Percentiles rank a stretch among this genome's conserved stretches.
These are phyloP conservation scores for Gastrophysa polygoni DNA, from an alignment of 2,888 invertebrate species.

Conservation along the genomic window DNA sequence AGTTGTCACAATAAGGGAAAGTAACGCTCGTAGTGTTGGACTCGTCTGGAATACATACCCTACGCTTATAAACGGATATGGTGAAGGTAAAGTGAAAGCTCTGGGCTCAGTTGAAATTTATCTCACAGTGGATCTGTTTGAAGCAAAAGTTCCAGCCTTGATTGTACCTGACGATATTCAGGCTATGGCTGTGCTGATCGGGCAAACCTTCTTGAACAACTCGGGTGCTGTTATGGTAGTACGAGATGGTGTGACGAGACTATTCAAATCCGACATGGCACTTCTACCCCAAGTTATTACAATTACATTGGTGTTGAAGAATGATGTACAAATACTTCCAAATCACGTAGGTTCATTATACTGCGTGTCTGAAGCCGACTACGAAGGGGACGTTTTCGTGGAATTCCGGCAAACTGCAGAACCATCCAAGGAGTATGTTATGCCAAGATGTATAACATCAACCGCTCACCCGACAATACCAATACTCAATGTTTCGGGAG, in stretches of 20 bases:
- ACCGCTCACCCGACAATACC: slow-evolving; percentile 9
- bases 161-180: slow-evolving; percentile 32
- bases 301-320: not conserved
- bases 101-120: slow-evolving; percentile 14
- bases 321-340: slow-evolving; percentile 7
- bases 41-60: too few species aligned
- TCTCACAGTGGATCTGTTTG: slow-evolving; percentile 21
- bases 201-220: slow-evolving; percentile 21
- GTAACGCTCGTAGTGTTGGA: too few species aligned
- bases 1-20: too few species aligned
- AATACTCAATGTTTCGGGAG: slow-evolving; percentile 20
- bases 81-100: slow-evolving; percentile 10
- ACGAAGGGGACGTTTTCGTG: slow-evolving; percentile 18
- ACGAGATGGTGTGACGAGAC: not conserved
- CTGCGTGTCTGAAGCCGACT: slow-evolving; percentile 11
- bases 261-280: slow-evolving; percentile 8
- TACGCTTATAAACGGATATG: too few species aligned
- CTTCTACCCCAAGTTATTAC: not conserved
- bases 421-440: slow-evolving; percentile 19
- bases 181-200: slow-evolving; percentile 32
- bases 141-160: slow-evolving; percentile 25
- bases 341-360: slow-evolving; percentile 19
- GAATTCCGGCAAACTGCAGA: slow-evolving; percentile 21
- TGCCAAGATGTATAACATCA: slow-evolving; percentile 19
- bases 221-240: slow-evolving; percentile 8